Evolutionary conservation across 2,797 vertebrate species (phyloP).

Genomic region (Eulemur albifrons): DNA sequence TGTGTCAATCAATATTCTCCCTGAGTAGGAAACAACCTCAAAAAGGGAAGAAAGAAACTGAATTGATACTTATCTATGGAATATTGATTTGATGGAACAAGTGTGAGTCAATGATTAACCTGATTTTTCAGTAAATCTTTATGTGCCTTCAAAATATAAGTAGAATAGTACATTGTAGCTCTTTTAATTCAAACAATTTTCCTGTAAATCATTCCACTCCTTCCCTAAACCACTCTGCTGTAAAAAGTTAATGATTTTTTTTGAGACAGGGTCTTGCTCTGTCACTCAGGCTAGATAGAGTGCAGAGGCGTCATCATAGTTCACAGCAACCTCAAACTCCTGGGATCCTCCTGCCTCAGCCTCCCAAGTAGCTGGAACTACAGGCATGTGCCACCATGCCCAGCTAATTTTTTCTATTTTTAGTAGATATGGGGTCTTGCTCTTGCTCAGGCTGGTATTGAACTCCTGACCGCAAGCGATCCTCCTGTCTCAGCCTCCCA

Average conservation of each 20-base stretch:
- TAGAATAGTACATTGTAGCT: background rate
- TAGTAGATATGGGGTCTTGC: no score
- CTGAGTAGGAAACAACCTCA: background rate
- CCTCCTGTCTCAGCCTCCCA: no score
- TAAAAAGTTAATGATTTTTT: background rate
- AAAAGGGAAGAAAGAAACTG: background rate
- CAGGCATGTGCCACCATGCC: no score
- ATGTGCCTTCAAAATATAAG: background rate
- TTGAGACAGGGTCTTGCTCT: no score
- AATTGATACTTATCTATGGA: background rate
- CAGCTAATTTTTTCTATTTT: no score
- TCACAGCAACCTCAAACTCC: no score
- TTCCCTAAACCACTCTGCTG: background rate
- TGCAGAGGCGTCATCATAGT: no score
- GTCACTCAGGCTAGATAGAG: no score
- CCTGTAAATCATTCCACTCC: background rate
- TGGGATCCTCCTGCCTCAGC: no score
- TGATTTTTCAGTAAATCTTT: background rate
- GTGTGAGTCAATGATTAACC: background rate
- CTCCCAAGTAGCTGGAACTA: no score
- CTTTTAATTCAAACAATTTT: background rate
- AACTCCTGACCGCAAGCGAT: no score
- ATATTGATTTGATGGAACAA: background rate
- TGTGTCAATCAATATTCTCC: background rate
- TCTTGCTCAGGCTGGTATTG: no score